phyloP scores from a whole-genome alignment of 2,888 invertebrate species.

The Acanthosepion esculentum region DNA sequence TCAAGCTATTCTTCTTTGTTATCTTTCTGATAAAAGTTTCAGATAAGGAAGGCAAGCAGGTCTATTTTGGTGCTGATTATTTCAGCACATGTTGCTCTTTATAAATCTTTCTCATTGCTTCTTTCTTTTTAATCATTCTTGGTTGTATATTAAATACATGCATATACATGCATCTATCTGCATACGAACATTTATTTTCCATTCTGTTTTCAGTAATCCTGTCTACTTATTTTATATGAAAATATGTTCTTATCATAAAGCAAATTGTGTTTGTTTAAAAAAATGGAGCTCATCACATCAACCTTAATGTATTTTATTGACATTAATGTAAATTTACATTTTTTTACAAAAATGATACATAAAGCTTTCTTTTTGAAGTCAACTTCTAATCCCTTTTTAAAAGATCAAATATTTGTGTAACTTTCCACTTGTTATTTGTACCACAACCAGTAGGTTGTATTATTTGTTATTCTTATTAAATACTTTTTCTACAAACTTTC shows the following conservation, averaged over 20 bases:
- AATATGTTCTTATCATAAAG: too few relatives aligned
- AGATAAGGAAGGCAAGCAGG: not conserved
- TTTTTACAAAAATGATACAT: not conserved
- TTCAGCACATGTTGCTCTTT: not conserved
- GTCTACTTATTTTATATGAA: too few relatives aligned
- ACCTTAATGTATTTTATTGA: too few relatives aligned
- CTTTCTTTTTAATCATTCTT: not conserved
- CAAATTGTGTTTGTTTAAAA: too few relatives aligned
- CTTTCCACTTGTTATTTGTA: not conserved
- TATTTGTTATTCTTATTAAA: not conserved
- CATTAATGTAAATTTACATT: too few relatives aligned
- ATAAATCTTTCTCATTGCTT: not conserved
- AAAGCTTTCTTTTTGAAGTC: not conserved
- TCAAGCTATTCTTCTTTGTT: not conserved
- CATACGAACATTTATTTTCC: not conserved
- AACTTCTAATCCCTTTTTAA: not conserved
- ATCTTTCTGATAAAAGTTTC: not conserved
- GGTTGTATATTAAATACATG: not conserved
- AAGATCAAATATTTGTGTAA: not conserved
- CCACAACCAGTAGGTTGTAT: not conserved
- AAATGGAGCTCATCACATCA: too few relatives aligned
- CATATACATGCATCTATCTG: not conserved
- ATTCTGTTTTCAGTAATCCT: too few relatives aligned
- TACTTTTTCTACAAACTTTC: not conserved
- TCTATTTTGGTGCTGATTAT: constrained; percentile 8